These are phyloP conservation scores for Perca fluviatilis DNA, from an alignment of 2,113 vertebrate species.

Conservation along the genomic window DNA sequence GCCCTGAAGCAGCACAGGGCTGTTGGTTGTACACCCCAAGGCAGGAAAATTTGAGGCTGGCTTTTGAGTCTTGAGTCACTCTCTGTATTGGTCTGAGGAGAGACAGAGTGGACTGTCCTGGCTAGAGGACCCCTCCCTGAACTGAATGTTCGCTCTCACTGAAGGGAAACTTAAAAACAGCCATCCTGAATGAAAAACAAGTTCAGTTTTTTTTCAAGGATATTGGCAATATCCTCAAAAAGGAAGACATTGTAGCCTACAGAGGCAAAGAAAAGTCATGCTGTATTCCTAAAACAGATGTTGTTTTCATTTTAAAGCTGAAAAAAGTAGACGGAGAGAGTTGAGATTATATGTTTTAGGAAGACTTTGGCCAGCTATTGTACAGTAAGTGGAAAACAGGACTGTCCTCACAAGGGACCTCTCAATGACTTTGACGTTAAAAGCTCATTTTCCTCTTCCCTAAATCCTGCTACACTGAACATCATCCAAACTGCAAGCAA, in stretches of 20 bases:
- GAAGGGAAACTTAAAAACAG: slow-evolving; percentile 24
- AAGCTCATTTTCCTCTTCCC: slow-evolving; percentile 58
- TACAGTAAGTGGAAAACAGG: slow-evolving; percentile 53
- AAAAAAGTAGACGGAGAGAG: slow-evolving; percentile 1
- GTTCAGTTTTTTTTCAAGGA: slow-evolving; percentile 10
- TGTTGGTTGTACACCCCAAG: slow-evolving; percentile 56
- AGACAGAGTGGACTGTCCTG: slow-evolving; percentile 37
- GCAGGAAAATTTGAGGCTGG: slow-evolving; percentile 78
- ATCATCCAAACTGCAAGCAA: slow-evolving; percentile 63
- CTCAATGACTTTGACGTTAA: slow-evolving; percentile 62
- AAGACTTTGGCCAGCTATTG: slow-evolving; percentile 42
- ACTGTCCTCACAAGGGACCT: slow-evolving; percentile 62
- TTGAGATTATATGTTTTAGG: slow-evolving; percentile 32
- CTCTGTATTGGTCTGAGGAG: slow-evolving; percentile 28
- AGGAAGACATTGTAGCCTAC: neutral
- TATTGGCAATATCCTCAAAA: slow-evolving; percentile 33
- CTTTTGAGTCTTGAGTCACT: slow-evolving; percentile 38
- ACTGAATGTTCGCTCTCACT: slow-evolving; percentile 24
- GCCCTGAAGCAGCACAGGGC: slow-evolving; percentile 60
- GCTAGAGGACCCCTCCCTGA: slow-evolving; percentile 32
- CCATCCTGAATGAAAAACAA: slow-evolving; percentile 33
- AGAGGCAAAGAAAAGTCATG: slow-evolving; percentile 2
- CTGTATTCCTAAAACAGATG: slow-evolving; percentile 52
- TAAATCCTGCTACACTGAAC: slow-evolving; percentile 56
- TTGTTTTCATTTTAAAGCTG: slow-evolving; percentile 41